Percentiles rank a stretch among this genome's conserved stretches.
phyloP scores from a whole-genome alignment of 2,888 invertebrate species.

The Leptinotarsa peninsularis region DNA sequence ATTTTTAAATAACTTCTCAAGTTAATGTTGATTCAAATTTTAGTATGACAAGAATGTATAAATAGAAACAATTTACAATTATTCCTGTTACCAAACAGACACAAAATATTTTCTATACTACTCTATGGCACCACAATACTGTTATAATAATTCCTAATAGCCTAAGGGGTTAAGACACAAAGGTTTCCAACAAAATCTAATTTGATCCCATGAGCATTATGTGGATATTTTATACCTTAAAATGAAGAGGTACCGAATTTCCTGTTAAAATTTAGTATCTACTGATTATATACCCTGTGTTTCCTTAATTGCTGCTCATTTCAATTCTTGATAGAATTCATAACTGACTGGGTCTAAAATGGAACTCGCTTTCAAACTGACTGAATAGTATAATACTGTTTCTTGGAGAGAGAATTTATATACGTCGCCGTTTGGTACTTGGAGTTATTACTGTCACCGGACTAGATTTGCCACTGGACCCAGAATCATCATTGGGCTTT shows the following conservation, averaged over 20 bases:
- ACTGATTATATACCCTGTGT: constrained; percentile 4
- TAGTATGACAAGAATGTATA: too few species aligned
- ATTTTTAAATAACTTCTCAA: too few species aligned
- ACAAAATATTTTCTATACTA: too few species aligned
- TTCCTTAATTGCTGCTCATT: background rate
- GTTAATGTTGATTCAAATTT: too few species aligned
- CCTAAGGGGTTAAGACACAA: too few species aligned
- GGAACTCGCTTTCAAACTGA: background rate
- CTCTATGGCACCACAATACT: too few species aligned
- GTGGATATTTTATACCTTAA: background rate
- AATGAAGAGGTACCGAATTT: background rate
- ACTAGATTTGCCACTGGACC: constrained; percentile 64
- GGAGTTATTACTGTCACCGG: constrained; percentile 61
- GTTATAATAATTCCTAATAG: too few species aligned
- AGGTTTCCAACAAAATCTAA: too few species aligned
- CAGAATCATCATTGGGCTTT: constrained; percentile 64
- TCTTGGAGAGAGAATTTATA: background rate
- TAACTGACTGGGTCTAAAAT: background rate
- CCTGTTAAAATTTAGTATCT: background rate
- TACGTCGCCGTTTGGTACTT: constrained; percentile 56
- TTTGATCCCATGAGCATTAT: too few species aligned
- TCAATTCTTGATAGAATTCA: background rate
- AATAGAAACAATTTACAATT: too few species aligned
- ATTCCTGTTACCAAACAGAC: too few species aligned
- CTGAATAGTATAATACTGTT: background rate